A percentile compares a stretch with the other conserved stretches of the same genome.
phyloP scores from a whole-genome alignment of 2,797 vertebrate species.

The Thripadectes ignobilis region DNA sequence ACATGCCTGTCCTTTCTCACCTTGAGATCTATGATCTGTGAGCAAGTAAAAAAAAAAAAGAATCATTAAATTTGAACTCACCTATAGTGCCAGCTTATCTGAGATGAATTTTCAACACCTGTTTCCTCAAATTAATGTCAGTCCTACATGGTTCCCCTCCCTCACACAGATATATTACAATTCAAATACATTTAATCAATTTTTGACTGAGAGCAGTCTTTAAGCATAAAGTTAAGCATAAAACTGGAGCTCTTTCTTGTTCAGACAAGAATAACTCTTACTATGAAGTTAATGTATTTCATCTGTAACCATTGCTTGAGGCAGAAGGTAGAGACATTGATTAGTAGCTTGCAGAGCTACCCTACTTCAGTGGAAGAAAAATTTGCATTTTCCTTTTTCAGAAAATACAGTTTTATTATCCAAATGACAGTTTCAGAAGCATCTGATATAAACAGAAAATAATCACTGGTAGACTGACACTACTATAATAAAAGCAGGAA shows the following conservation, averaged over 20 bases:
- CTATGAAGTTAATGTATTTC: conserved; percentile 19
- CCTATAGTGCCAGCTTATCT: neutral
- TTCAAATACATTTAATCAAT: neutral
- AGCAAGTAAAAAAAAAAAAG: neutral
- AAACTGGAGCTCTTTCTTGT: conserved; percentile 36
- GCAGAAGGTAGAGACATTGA: conserved; percentile 54
- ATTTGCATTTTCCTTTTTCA: conserved; percentile 17
- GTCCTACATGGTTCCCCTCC: neutral
- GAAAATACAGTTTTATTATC: conserved; percentile 20
- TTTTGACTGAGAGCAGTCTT: conserved; percentile 8
- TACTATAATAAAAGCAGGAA: neutral
- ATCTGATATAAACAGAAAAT: conserved; percentile 17
- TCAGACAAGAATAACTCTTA: conserved; percentile 35
- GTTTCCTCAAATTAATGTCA: neutral
- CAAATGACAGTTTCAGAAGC: conserved; percentile 7
- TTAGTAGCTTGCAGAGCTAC: conserved; percentile 56
- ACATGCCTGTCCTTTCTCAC: neutral
- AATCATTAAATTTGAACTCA: neutral
- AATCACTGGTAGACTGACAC: neutral
- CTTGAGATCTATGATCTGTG: neutral
- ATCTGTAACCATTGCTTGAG: conserved; percentile 29
- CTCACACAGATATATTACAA: neutral
- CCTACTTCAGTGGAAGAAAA: conserved; percentile 16
- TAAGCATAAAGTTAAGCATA: conserved; percentile 35
- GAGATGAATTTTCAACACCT: neutral